Percentiles rank a stretch among this genome's conserved stretches.
phyloP scores from a whole-genome alignment of 2,797 vertebrate genomes.

The Rhinogobio ventralis region DNA sequence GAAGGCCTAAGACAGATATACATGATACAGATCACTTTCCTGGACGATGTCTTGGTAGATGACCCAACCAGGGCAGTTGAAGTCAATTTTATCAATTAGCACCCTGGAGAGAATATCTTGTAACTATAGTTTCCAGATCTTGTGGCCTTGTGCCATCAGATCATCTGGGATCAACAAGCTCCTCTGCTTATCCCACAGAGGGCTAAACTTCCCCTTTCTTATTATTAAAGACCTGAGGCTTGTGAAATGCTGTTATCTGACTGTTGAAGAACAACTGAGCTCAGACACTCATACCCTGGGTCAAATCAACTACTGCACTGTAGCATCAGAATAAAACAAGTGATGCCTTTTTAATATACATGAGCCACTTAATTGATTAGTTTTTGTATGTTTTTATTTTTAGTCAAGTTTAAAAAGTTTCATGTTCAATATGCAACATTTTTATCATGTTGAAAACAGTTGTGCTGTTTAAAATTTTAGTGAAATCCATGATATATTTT shows the following conservation, averaged over 20 bases:
- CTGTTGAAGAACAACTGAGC: slow-evolving; percentile 47
- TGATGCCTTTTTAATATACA: neutral
- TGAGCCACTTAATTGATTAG: neutral
- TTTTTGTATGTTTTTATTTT: neutral
- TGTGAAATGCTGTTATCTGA: slow-evolving; percentile 40
- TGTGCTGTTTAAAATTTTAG: neutral
- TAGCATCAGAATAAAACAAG: neutral
- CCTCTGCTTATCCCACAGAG: slow-evolving; percentile 9
- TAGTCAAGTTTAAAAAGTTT: neutral
- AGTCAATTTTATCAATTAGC: slow-evolving; percentile 23
- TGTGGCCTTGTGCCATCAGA: slow-evolving; percentile 7
- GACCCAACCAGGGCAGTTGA: neutral
- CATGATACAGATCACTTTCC: neutral
- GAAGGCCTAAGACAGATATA: slow-evolving; percentile 2
- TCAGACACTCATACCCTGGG: slow-evolving; percentile 34
- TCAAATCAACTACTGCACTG: slow-evolving; percentile 18
- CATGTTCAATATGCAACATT: neutral
- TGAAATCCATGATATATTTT: neutral
- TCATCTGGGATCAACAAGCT: neutral
- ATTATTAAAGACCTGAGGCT: slow-evolving; percentile 32
- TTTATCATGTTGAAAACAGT: neutral
- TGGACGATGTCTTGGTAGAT: neutral
- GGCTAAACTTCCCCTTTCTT: slow-evolving; percentile 1
- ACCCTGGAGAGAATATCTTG: slow-evolving; percentile 1
- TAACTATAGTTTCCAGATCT: neutral